Percentiles rank a stretch among this genome's conserved stretches.
Evolutionary conservation across 2,888 invertebrate genomes (phyloP).

Genomic region (Pollenia angustigena): DNA sequence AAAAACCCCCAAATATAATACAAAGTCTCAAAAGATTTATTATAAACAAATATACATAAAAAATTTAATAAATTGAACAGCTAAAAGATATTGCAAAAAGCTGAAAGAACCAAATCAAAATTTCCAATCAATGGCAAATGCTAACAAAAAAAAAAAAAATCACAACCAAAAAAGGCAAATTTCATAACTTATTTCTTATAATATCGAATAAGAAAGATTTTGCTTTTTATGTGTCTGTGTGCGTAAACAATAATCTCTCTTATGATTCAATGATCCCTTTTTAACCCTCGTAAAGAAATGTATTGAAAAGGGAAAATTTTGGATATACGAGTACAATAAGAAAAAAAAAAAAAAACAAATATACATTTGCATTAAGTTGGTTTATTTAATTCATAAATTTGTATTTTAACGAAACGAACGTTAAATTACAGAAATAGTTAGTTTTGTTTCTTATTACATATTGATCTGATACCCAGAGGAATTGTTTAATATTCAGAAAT

Average conservation of each 20-base stretch:
- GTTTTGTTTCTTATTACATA: no score
- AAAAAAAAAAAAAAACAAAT: background rate
- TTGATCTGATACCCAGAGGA: no score
- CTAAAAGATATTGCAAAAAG: constrained; percentile 12
- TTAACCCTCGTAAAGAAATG: background rate
- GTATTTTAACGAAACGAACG: background rate
- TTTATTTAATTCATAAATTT: background rate
- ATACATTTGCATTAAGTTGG: background rate
- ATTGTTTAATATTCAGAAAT: no score
- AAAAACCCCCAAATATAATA: background rate
- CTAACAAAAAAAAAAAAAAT: background rate
- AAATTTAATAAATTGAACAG: constrained; percentile 41
- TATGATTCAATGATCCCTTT: constrained; percentile 16
- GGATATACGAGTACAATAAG: background rate
- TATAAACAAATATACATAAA: constrained; percentile 26
- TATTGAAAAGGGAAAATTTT: background rate
- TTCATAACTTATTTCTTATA: constrained; percentile 23
- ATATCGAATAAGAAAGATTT: constrained; percentile 2
- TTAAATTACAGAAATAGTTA: no score
- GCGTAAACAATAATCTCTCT: constrained; percentile 9
- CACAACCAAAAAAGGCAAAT: constrained; percentile 16
- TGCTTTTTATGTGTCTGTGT: background rate
- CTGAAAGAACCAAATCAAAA: constrained; percentile 7
- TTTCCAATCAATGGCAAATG: constrained; percentile 1
- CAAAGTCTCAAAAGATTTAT: constrained; percentile 35